phyloP scores from a whole-genome alignment of 92 coral and sea anemone species.

The Virgularia gustaviana region DNA sequence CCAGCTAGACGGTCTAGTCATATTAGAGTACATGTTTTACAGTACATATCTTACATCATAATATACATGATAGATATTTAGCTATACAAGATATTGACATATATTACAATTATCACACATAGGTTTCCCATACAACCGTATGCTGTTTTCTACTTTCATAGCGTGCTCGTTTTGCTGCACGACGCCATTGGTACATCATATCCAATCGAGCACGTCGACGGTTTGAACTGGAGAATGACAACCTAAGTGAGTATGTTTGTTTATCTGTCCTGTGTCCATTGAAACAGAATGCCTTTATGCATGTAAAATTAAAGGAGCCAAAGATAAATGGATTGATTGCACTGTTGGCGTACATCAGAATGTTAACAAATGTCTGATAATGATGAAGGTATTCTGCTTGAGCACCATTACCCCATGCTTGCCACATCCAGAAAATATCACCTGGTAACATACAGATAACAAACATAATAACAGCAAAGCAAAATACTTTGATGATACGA shows the following conservation, averaged over 20 bases:
- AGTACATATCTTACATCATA: no score
- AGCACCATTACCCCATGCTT: conserved; percentile 39
- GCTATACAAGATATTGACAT: no score
- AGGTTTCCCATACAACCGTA: conserved; percentile 11
- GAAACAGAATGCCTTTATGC: conserved; percentile 1
- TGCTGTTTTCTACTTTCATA: background rate
- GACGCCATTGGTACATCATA: conserved; percentile 3
- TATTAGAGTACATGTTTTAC: no score
- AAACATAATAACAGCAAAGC: conserved; percentile 48
- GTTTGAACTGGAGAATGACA: conserved; percentile 21
- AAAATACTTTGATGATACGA: conserved; percentile 43
- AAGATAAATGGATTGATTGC: conserved; percentile 85
- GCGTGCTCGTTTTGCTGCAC: background rate
- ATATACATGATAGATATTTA: no score
- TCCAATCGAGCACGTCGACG: background rate
- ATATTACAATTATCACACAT: conserved; percentile 24
- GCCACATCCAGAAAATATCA: conserved; percentile 62
- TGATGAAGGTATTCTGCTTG: conserved; percentile 27
- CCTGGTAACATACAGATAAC: conserved; percentile 57
- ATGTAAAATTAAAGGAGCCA: conserved; percentile 40
- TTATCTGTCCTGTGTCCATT: background rate
- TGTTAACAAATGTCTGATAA: conserved; percentile 58
- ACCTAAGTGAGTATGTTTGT: conserved; percentile 9
- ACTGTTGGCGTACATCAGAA: conserved; percentile 77
- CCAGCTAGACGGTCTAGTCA: no score